Evolutionary conservation across 2,113 vertebrate genomes (phyloP).

Genomic region (Parus major): DNA sequence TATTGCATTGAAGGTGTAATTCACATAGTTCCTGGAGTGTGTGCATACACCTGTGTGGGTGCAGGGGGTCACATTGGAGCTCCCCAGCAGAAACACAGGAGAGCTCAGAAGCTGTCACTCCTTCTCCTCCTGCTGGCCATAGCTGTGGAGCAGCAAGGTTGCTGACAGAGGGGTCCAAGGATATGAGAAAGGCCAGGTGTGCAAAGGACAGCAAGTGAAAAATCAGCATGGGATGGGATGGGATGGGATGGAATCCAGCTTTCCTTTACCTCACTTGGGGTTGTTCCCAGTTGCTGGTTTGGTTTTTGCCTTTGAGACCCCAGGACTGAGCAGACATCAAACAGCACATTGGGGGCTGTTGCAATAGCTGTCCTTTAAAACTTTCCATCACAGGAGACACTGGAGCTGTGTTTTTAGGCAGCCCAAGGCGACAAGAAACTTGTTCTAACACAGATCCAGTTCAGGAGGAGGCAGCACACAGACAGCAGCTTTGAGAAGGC

Average conservation of each 20-base stretch:
- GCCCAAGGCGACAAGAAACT: background rate
- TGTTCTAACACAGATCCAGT: background rate
- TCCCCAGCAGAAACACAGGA: background rate
- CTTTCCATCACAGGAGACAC: background rate
- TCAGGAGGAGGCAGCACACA: background rate
- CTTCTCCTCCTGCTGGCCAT: background rate
- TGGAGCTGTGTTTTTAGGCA: background rate
- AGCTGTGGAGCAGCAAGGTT: background rate
- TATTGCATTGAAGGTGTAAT: background rate
- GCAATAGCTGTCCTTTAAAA: background rate
- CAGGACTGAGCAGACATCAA: background rate
- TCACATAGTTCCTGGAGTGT: background rate
- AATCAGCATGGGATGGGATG: background rate
- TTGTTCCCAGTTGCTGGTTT: background rate
- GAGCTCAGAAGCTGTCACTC: background rate
- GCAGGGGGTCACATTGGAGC: background rate
- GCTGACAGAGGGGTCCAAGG: background rate
- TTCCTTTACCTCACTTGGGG: background rate
- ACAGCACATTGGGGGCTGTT: fast-evolving
- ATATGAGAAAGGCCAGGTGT: background rate
- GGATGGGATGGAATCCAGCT: background rate
- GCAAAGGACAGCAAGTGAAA: background rate
- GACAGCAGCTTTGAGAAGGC: background rate
- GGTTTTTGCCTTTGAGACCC: background rate
- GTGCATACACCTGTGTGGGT: fast-evolving